Conservation (phyloP, 2,113 vertebrate species). For the Meles meles region DNA sequence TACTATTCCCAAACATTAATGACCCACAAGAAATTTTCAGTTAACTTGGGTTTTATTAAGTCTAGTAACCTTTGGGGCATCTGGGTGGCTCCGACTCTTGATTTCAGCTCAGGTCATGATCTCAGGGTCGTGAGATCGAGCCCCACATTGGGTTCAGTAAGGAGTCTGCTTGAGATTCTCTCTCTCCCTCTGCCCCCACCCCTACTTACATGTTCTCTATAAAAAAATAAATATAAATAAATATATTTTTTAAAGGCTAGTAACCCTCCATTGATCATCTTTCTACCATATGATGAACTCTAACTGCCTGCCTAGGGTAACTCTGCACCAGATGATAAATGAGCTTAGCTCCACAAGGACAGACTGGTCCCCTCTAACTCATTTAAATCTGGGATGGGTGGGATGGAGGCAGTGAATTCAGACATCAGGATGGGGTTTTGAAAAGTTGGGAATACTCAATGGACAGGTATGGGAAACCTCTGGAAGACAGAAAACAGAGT, state of each 20-base stretch:
- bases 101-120: neutral
- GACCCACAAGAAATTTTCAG: neutral
- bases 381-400: neutral
- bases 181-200: too few species aligned
- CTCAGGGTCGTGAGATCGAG: neutral
- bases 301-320: neutral
- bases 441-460: neutral
- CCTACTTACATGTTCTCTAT: neutral
- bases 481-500: neutral
- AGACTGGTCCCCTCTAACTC: neutral
- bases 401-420: neutral
- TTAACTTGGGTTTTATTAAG: neutral
- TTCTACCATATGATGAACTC: too few species aligned
- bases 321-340: rapidly evolving
- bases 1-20: neutral
- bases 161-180: neutral
- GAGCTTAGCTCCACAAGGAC: neutral
- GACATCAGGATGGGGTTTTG: neutral
- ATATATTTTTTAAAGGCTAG: neutral
- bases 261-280: neutral
- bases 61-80: neutral
- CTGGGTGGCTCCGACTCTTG: neutral
- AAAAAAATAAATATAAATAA: neutral
- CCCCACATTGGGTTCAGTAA: neutral
- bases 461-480: neutral